Evolutionary conservation across 2,113 vertebrate species (phyloP).

Genomic region (Hyla sarda): DNA sequence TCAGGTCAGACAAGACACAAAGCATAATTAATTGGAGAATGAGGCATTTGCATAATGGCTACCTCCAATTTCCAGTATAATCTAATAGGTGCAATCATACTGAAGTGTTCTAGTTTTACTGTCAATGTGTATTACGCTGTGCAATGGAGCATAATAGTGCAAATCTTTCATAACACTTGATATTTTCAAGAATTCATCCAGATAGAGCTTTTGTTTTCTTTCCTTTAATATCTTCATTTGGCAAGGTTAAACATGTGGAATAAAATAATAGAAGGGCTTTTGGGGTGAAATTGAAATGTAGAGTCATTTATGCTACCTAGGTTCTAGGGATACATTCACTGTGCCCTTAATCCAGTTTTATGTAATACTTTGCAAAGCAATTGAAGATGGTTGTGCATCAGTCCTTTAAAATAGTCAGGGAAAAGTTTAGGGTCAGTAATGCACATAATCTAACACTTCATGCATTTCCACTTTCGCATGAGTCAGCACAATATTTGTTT

Average conservation of each 20-base stretch:
- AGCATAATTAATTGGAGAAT: conserved; percentile 42
- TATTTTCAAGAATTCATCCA: background rate
- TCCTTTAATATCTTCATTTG: background rate
- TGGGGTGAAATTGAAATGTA: background rate
- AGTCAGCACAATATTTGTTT: background rate
- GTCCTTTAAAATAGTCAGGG: background rate
- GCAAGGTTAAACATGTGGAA: background rate
- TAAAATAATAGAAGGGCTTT: conserved; percentile 5
- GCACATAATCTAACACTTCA: background rate
- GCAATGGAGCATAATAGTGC: background rate
- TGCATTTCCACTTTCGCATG: background rate
- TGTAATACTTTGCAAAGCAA: background rate
- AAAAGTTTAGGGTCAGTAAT: conserved; percentile 5
- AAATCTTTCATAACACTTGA: background rate
- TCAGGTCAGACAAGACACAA: conserved; percentile 39
- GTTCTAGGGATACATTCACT: background rate
- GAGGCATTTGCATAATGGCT: conserved; percentile 48
- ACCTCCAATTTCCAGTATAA: conserved; percentile 42
- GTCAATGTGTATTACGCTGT: background rate
- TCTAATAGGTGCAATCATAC: conserved; percentile 25
- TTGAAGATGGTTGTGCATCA: background rate
- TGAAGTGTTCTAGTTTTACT: conserved; percentile 19
- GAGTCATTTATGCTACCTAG: background rate
- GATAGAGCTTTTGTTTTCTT: background rate
- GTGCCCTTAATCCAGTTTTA: conserved; percentile 20